Evolutionary conservation across 1,140 invertebrate species (phyloP), one percentile per base, ranked within the genome.

Genomic region (Papilio dardanus): DNA sequence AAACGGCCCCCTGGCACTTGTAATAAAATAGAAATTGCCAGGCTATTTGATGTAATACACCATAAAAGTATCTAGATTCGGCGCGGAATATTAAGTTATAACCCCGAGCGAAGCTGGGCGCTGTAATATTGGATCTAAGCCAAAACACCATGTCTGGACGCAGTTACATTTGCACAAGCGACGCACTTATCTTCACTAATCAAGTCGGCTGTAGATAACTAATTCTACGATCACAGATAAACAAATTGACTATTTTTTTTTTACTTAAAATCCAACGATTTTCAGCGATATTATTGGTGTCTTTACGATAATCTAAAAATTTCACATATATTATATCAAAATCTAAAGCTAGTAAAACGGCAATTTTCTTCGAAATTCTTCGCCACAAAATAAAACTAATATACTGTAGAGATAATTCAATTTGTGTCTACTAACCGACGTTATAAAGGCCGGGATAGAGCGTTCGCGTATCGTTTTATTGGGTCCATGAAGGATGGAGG

Each of bases 111-210:
- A 71, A 66, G 69, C 77, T 77, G 77, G 77, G 76, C 74, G 75
- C 74, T 76, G 78, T 76, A 74, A 83, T 74, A 78, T 88, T 90
- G 88, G 88, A 88, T 40, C 74, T 77, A 79, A 74, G 87, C 87
- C 88, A 90, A 84, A 85, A 85, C 75, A 81, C 83, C 81, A 83
- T 86, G 86, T 89, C 87, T 87, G 87, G 82, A 84, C 80, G 81
- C 79, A 83, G 81, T 87, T 86, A 89, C 83, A 87, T 88, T 86
- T 87, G 83, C 83, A 86, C 86, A 81, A 83, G 82, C 86, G 83
- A 86, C 83, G 79, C 82, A 85, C 84, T 83, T 79, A 86, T 87
- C 82, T 84, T 81, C 80, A 79, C 80, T 79, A 84, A 83, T 84
- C 86, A 87, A 85, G 81, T 78, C 68, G 75, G 73, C 76, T 71